Evolutionary conservation across 2,113 vertebrate genomes (phyloP).

Genomic region (Otus sunia): DNA sequence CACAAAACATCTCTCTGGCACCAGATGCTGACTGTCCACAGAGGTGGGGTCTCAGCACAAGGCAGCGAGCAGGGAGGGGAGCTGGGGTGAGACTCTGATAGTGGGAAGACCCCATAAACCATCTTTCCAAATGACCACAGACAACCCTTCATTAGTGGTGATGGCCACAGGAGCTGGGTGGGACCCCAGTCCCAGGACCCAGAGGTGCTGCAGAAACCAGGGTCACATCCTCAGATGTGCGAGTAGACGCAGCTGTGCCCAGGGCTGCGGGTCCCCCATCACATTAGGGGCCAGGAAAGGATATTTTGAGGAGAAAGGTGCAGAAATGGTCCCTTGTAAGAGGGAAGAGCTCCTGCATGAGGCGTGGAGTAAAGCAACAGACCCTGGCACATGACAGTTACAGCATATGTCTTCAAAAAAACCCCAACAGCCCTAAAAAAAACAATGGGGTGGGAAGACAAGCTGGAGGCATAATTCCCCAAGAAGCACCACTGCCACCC

Average conservation of each 20-base stretch:
- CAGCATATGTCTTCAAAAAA: accelerated
- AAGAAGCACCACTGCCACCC: not conserved
- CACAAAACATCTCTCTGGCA: not conserved
- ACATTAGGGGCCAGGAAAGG: not conserved
- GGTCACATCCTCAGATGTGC: accelerated
- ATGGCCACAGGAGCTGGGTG: not conserved
- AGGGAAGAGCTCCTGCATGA: not conserved
- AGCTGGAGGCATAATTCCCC: not conserved
- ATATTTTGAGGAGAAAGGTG: not conserved
- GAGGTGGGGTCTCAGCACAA: not conserved
- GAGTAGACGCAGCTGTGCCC: not conserved
- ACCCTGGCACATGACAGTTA: accelerated
- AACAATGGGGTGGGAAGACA: accelerated
- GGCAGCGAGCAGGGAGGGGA: not conserved
- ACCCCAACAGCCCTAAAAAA: accelerated
- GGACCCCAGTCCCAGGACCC: not conserved
- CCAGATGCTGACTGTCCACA: not conserved
- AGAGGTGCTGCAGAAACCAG: not conserved
- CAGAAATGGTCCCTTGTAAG: too few relatives aligned
- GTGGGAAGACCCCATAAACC: not conserved
- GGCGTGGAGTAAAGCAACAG: not conserved
- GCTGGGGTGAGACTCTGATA: too few relatives aligned
- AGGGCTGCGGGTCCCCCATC: not conserved
- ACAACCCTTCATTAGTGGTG: not conserved
- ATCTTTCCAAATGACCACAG: not conserved